Conservation (phyloP, 2,113 vertebrate species). For the Oostethus manadensis region DNA sequence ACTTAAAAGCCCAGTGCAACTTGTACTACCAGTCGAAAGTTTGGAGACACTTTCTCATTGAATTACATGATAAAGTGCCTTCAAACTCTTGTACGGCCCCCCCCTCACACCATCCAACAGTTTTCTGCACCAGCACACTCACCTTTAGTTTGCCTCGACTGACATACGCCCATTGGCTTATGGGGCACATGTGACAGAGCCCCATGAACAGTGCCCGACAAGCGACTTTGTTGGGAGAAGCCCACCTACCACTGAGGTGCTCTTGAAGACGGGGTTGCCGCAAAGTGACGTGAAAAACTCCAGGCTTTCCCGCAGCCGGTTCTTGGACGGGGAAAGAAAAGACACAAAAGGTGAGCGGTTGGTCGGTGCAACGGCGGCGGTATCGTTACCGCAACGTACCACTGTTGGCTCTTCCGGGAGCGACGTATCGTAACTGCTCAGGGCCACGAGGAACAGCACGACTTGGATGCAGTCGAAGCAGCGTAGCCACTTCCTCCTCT, state of each 20-base stretch:
- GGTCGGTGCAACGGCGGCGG: background rate
- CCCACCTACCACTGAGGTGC: conserved; percentile 60
- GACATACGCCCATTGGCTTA: too few relatives aligned
- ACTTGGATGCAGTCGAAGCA: conserved; percentile 69
- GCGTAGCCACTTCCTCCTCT: conserved; percentile 68
- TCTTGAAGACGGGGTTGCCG: conserved; percentile 49
- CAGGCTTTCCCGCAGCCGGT: conserved; percentile 64
- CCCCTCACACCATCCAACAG: too few relatives aligned
- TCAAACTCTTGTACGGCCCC: background rate
- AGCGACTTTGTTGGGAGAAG: background rate
- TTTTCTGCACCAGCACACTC: too few relatives aligned
- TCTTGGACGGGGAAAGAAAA: conserved; percentile 36
- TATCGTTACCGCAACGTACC: conserved; percentile 37
- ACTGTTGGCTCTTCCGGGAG: conserved; percentile 34
- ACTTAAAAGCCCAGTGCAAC: too few relatives aligned
- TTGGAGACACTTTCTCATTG: background rate
- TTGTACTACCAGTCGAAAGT: too few relatives aligned
- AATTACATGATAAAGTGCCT: background rate
- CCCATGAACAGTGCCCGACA: background rate
- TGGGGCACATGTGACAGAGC: too few relatives aligned
- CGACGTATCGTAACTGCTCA: conserved; percentile 66
- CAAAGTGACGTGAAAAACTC: conserved; percentile 65
- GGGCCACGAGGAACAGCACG: conserved; percentile 65
- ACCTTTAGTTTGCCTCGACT: too few relatives aligned
- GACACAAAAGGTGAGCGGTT: too few relatives aligned